Conservation (phyloP, 2,113 vertebrate species). For the Phaetusa simplex region DNA sequence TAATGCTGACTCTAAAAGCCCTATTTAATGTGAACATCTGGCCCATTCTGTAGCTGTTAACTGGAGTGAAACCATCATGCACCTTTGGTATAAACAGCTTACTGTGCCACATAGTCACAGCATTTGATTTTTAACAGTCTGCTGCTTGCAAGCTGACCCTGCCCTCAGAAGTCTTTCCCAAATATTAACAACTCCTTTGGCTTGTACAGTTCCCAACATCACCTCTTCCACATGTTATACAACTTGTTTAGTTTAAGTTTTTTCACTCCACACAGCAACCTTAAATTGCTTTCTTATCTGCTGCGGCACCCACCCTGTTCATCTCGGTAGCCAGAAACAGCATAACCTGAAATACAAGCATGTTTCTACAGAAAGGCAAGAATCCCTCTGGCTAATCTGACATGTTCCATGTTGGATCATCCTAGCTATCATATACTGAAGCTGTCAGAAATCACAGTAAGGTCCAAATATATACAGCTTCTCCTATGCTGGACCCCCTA, state of each 20-base stretch:
- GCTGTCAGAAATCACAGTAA: conserved; percentile 19
- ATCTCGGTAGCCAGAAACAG: neutral
- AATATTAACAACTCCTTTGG: neutral
- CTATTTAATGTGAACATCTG: neutral
- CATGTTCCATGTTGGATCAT: conserved; percentile 33
- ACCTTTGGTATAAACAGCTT: neutral
- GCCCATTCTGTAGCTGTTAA: neutral
- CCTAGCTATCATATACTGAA: neutral
- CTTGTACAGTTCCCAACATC: neutral
- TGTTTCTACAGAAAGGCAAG: neutral
- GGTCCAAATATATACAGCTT: neutral
- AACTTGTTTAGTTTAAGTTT: neutral
- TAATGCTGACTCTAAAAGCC: neutral
- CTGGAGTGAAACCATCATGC: conserved; percentile 3
- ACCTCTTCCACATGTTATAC: neutral
- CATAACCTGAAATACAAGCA: neutral
- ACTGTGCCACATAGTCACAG: neutral
- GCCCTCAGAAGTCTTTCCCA: neutral
- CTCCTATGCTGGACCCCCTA: neutral
- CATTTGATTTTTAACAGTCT: neutral
- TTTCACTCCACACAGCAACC: neutral
- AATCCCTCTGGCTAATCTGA: conserved; percentile 38
- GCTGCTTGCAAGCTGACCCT: neutral
- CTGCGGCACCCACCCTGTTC: neutral
- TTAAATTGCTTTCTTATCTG: conserved; percentile 10